These are phyloP conservation scores for Lutjanus argentimaculatus DNA, from an alignment of 2,797 vertebrate genomes.

Conservation along the genomic window DNA sequence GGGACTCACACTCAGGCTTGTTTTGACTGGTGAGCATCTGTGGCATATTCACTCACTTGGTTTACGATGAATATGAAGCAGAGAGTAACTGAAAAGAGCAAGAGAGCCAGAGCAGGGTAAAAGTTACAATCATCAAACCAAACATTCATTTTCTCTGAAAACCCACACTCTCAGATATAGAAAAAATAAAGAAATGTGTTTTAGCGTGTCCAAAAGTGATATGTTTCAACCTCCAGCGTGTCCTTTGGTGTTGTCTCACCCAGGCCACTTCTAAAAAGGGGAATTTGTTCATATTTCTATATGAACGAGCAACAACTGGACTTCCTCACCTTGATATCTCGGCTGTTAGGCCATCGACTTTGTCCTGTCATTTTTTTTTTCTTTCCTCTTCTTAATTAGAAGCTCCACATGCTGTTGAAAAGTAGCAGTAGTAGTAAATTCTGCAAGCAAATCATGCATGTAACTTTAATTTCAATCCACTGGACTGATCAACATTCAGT, in stretches of 20 bases:
- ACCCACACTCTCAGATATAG: background rate
- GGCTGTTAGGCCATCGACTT: background rate
- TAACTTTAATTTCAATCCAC: conserved; percentile 4
- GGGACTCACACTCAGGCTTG: conserved; percentile 1
- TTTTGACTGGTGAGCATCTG: conserved; percentile 46
- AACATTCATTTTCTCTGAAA: background rate
- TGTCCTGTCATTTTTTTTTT: background rate
- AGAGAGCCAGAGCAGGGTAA: background rate
- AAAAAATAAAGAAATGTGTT: background rate
- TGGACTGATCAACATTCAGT: background rate
- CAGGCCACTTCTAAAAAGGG: background rate
- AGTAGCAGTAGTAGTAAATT: conserved; percentile 1
- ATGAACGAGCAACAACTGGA: background rate
- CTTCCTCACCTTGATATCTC: background rate
- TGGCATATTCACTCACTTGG: conserved; percentile 13
- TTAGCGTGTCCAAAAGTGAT: background rate
- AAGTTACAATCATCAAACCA: background rate
- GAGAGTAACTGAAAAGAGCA: background rate
- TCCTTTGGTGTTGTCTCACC: background rate
- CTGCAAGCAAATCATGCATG: background rate
- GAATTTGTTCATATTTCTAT: background rate
- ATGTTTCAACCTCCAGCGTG: background rate
- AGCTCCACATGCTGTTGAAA: background rate
- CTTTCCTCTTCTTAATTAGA: conserved; percentile 9
- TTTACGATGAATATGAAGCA: conserved; percentile 2